phyloP scores from a whole-genome alignment of 2,797 vertebrate genomes.

The Megaceryle alcyon region DNA sequence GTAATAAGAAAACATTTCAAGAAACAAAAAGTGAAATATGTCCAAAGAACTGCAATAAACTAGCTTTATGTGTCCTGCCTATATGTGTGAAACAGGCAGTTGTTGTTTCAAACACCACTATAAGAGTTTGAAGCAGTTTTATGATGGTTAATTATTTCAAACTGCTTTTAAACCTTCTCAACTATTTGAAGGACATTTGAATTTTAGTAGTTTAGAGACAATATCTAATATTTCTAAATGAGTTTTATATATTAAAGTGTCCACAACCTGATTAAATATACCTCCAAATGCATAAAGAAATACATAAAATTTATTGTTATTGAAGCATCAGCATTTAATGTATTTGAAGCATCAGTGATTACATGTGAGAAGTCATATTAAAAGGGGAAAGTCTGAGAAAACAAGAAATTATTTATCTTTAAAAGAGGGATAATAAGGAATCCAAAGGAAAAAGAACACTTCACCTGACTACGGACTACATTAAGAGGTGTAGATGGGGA shows the following conservation, averaged over 20 bases:
- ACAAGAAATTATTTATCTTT: not conserved
- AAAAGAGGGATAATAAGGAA: not conserved
- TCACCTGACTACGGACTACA: not conserved
- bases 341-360: not conserved
- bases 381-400: not conserved
- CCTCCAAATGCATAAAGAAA: not conserved
- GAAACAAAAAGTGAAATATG: not conserved
- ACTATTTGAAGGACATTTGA: not conserved
- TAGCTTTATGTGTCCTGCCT: not conserved
- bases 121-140: not conserved
- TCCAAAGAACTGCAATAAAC: not conserved
- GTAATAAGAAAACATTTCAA: slow-evolving; percentile 27
- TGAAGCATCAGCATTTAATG: too few species aligned
- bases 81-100: not conserved
- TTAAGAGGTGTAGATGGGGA: not conserved
- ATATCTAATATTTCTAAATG: not conserved
- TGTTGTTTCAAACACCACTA: not conserved
- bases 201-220: not conserved
- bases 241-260: not conserved
- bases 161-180: not conserved
- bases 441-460: not conserved
- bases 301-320: too few species aligned
- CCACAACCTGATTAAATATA: not conserved
- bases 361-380: not conserved
- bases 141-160: not conserved